Base-by-base conservation (phyloP, 2,113 vertebrate species). In the Chaetodon auriga region DNA sequence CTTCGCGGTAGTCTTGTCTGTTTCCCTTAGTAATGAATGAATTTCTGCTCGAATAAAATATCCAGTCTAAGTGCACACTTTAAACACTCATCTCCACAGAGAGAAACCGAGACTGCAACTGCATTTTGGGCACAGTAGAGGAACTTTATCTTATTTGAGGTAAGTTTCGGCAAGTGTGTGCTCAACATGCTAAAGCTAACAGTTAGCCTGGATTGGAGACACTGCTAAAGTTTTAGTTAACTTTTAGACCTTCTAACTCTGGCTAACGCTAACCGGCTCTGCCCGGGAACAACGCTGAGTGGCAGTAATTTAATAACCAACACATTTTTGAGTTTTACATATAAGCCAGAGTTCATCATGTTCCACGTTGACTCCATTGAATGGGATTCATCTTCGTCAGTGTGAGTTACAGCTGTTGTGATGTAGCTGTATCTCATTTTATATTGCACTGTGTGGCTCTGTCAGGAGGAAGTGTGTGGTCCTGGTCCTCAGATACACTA, bases 21-120 rank as follows among this genome's bases (percentile, higher is more conserved):
- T n/a, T 62, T 78, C 23, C n/a, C 6, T 30, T 1, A 63, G 36
- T 25, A 65, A 92, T 92, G 85, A 90, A 93, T 92, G 64, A 87
- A 85, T 45, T 46, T 38, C 25, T 21, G n/a, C 13, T 7, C 0
- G 0, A 70, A n/a, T 38, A 46, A 45, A 0, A 5, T 19, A 9
- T 54, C 1, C 12, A 9, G 0, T 13, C 1, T 60, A 6, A 49
- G 2, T 0, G 19, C 8, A 11, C 1, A 16, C 14, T 41, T 10
- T 13, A 25, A 15, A 62, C 25, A 45, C 12, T 43, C 13, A 0
- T 49, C 2, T 0, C 6, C 6, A 36, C 12, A 14, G 4, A 51
- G 1, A 13, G 12, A 7, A 55, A 11, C 4, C 0, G 30, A 14
- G 55, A 41, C 2, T 0, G 12, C 1, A 15, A 54, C 41, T 2